Base-by-base conservation (phyloP, 2,888 invertebrate genomes). In the Blastobasis lacticolella region DNA sequence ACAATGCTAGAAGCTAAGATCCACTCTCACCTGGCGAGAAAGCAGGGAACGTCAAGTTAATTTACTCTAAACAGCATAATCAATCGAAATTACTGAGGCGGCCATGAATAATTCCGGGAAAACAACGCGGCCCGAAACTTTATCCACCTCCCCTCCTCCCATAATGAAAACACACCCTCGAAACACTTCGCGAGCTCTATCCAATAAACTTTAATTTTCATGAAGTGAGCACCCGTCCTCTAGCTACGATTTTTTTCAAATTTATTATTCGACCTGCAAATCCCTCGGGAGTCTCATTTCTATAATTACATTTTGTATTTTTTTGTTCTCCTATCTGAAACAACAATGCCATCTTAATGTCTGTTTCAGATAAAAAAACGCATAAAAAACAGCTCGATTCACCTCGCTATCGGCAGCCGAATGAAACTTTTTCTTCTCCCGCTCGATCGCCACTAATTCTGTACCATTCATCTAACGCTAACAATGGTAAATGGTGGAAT, bases 91-190 rank as follows among this genome's bases (percentile, higher is more conserved):
- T 74, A 69, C 63, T 61, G 57, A 67, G 71, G 68, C 67, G 73
- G 70, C 75, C 79, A 80, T 80, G 78, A 81, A 81, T 81, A 79
- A 80, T 79, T 78, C 71, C 59, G 55, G 46, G 59, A 67, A 71
- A 74, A 71, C 66, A 67, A 68, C 66, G 64, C 59, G 57, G 58
- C 40, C 54, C 59, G 49, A 49, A 71, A 75, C 68, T 57, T 75
- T 76, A 71, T 57, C 61, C 53, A 57, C 62, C 59, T 54, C 59
- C 56, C 54, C 54, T 50, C 45, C 51, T 49, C 52, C 50, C 38
- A 10, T 48, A 43, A 56, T 67, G 68, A 69, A 64, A 70, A 67
- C 67, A 69, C 62, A 64, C 58, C 63, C 64, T 63, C 60, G 62
- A 67, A 73, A 70, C 66, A 67, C 69, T 71, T 69, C 61, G 57